Percentiles rank a stretch among this genome's conserved stretches.
Conservation (phyloP, 2,888 invertebrate genomes). For the Autographa gamma region DNA sequence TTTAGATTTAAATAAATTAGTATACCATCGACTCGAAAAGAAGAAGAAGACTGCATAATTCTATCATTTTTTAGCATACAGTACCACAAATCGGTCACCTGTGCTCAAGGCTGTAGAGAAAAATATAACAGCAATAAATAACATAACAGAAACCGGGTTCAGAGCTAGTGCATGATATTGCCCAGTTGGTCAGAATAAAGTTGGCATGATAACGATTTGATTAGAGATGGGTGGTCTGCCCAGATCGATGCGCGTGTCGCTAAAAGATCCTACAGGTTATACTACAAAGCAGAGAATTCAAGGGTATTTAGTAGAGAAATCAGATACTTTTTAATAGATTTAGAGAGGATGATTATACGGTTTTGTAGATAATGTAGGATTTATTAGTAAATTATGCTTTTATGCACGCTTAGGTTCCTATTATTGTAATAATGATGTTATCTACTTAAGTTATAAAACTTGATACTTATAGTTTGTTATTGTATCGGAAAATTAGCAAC, state of each 20-base stretch:
- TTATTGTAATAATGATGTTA: too few species aligned
- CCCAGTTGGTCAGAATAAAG: slow-evolving; percentile 40
- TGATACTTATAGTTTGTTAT: too few species aligned
- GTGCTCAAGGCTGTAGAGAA: neutral
- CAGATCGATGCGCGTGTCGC: slow-evolving; percentile 49
- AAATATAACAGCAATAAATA: neutral
- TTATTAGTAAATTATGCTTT: too few species aligned
- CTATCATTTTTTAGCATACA: too few species aligned
- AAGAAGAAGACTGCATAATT: too few species aligned
- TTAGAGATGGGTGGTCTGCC: slow-evolving; percentile 64
- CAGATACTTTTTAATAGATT: neutral
- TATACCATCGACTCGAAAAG: too few species aligned
- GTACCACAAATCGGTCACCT: too few species aligned
- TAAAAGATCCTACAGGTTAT: slow-evolving; percentile 25
- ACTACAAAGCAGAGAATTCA: slow-evolving; percentile 18
- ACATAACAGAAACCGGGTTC: neutral
- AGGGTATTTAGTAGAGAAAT: neutral
- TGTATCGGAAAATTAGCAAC: too few species aligned
- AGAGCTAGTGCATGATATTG: slow-evolving; percentile 11
- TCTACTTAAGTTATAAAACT: too few species aligned
- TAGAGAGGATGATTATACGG: neutral
- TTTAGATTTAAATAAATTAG: too few species aligned
- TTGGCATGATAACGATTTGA: slow-evolving; percentile 57
- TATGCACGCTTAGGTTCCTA: too few species aligned
- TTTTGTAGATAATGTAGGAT: too few species aligned